Conservation (phyloP, 2,888 invertebrate species). For the Polydrusus cervinus region DNA sequence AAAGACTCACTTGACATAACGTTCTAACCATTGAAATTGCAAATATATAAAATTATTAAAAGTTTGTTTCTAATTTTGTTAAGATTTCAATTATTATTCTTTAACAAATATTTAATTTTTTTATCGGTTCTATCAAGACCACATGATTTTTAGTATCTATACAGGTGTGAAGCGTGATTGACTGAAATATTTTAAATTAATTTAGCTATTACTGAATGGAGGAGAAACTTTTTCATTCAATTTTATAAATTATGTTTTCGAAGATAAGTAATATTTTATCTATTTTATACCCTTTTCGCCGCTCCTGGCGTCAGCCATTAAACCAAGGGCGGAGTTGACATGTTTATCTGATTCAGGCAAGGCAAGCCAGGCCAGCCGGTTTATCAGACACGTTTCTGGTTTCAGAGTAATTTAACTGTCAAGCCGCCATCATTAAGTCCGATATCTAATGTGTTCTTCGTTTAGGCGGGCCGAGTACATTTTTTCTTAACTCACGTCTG, state of each 20-base stretch:
- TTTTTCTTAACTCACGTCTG: conserved; percentile 33
- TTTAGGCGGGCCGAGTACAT: conserved; percentile 24
- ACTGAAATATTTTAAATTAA: too few species aligned
- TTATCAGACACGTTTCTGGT: conserved; percentile 66
- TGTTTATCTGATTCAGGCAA: conserved; percentile 70
- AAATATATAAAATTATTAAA: too few species aligned
- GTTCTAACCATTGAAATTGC: too few species aligned
- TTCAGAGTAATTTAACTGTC: conserved; percentile 66
- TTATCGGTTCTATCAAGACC: too few species aligned
- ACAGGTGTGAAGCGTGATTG: too few species aligned
- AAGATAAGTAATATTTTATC: neutral
- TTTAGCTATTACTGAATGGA: too few species aligned
- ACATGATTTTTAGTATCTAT: too few species aligned
- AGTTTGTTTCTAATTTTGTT: too few species aligned
- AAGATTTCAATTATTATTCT: too few species aligned
- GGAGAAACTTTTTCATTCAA: neutral
- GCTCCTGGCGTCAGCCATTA: conserved; percentile 50
- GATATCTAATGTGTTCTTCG: conserved; percentile 61
- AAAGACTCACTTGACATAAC: too few species aligned
- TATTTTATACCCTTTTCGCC: conserved; percentile 14
- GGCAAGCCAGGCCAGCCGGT: conserved; percentile 55
- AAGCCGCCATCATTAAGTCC: conserved; percentile 66
- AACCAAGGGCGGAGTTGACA: conserved; percentile 69
- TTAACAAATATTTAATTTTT: too few species aligned
- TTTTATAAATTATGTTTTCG: too few species aligned